Conservation (phyloP, 1,140 invertebrate genomes). For the Megalopta genalis region DNA sequence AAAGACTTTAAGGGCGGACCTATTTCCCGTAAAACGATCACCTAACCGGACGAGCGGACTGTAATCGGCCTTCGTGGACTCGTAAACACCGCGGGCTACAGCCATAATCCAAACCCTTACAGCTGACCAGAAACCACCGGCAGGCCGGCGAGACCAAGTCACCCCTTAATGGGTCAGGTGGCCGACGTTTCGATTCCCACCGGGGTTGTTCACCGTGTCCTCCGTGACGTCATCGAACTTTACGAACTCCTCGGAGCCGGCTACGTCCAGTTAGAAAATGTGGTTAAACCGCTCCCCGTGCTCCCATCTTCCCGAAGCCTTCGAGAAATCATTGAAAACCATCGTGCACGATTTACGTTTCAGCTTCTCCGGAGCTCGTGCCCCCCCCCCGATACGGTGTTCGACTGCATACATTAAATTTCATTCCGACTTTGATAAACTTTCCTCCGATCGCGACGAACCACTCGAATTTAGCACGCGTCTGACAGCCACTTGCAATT, state of each 20-base stretch:
- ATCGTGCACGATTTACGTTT: neutral
- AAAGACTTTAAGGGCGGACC: conserved; percentile 44
- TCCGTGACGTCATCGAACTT: conserved; percentile 60
- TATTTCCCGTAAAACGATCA: conserved; percentile 59
- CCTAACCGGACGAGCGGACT: conserved; percentile 46
- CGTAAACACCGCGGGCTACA: conserved; percentile 68
- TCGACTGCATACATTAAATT: too few species aligned
- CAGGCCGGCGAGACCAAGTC: conserved; percentile 32
- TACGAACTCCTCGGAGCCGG: conserved; percentile 29
- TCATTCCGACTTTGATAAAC: too few species aligned
- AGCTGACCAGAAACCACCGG: conserved; percentile 65
- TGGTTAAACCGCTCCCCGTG: neutral
- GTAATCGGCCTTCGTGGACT: conserved; percentile 73
- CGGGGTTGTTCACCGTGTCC: conserved; percentile 55
- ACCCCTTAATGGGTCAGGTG: conserved; percentile 70
- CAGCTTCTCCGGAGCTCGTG: neutral
- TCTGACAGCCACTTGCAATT: too few species aligned
- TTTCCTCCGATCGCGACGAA: too few species aligned
- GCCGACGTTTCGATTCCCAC: conserved; percentile 60
- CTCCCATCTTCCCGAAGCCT: neutral
- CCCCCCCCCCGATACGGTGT: too few species aligned
- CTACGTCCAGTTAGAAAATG: conserved; percentile 13
- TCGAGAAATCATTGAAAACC: conserved; percentile 20
- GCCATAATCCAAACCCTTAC: conserved; percentile 67
- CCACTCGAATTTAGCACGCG: too few species aligned